Percentiles rank a stretch among this genome's conserved stretches.
Evolutionary conservation across 2,797 vertebrate species (phyloP).

Genomic region (Melanotaenia boesemani): DNA sequence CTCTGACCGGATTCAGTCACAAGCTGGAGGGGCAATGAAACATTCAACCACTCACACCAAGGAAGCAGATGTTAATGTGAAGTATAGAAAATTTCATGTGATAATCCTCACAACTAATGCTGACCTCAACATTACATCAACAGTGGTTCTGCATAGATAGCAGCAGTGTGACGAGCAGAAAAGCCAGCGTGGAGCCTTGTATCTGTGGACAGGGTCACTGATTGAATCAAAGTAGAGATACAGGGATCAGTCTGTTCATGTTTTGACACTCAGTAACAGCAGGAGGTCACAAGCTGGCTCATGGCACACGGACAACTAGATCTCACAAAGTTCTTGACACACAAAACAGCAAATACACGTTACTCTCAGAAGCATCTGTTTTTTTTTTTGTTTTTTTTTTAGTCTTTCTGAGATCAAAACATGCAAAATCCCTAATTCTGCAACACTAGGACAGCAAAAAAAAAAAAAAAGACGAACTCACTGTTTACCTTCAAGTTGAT

Average conservation of each 20-base stretch:
- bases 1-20: conserved; percentile 5
- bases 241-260: background rate
- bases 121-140: background rate
- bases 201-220: background rate
- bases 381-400: too few relatives aligned
- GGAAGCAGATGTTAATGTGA: conserved; percentile 13
- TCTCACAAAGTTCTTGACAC: background rate
- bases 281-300: background rate
- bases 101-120: background rate
- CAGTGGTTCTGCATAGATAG: background rate
- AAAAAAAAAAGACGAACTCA: too few relatives aligned
- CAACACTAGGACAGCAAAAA: too few relatives aligned
- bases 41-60: conserved; percentile 8
- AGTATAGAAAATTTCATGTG: background rate
- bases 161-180: background rate
- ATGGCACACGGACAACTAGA: too few relatives aligned
- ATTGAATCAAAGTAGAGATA: background rate
- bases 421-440: too few relatives aligned
- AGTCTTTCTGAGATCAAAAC: too few relatives aligned
- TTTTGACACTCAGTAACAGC: background rate
- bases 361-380: too few relatives aligned
- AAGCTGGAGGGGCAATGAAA: background rate
- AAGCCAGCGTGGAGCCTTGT: background rate
- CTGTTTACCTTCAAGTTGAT: too few relatives aligned
- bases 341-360: background rate